Conservation (phyloP, 1,140 invertebrate genomes). For the Drosophila rhopaloa region DNA sequence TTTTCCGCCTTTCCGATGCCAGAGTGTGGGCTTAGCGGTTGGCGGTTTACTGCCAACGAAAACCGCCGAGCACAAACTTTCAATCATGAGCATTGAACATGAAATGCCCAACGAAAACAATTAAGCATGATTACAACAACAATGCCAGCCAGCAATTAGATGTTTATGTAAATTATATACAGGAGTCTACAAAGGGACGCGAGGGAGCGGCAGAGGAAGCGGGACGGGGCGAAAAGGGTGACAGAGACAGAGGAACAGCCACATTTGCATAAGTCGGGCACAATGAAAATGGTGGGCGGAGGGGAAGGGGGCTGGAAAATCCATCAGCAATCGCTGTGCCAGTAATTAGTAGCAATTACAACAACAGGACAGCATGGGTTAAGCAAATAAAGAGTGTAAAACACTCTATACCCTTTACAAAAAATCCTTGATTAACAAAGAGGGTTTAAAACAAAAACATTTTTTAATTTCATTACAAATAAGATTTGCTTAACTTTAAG, state of each 20-base stretch:
- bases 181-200: constrained; percentile 13
- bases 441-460: not conserved
- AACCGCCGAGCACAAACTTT: constrained; percentile 78
- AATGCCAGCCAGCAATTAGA: constrained; percentile 75
- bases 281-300: constrained; percentile 4
- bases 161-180: constrained; percentile 81
- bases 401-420: not conserved
- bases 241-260: constrained; percentile 5
- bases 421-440: not conserved
- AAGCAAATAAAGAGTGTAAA: not conserved
- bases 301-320: constrained; percentile 9
- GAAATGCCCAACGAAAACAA: constrained; percentile 78
- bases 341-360: constrained; percentile 77
- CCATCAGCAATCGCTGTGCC: constrained; percentile 58
- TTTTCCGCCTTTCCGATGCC: constrained; percentile 16
- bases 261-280: constrained; percentile 70
- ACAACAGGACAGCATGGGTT: constrained; percentile 34
- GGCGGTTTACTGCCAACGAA: constrained; percentile 56
- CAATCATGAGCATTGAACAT: constrained; percentile 75
- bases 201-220: too few relatives aligned
- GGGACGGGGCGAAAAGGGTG: not conserved
- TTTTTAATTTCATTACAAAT: too few relatives aligned
- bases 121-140: constrained; percentile 78
- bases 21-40: constrained; percentile 37
- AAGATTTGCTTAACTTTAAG: too few relatives aligned